Conservation (phyloP, 2,888 invertebrate genomes). For the Hylaea fasciaria region DNA sequence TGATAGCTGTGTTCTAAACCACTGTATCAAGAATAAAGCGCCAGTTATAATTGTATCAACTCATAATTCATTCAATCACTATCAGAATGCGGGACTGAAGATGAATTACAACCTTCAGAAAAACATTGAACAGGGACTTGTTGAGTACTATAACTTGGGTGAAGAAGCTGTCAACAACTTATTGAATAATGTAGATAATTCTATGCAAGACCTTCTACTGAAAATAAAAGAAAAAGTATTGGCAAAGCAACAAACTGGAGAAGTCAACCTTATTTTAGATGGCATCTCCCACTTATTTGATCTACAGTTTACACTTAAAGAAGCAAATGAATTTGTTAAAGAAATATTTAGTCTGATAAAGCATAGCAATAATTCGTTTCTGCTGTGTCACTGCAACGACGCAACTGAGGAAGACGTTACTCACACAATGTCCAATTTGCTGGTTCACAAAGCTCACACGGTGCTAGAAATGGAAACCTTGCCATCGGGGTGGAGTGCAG, state of each 20-base stretch:
- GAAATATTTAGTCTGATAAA: constrained; percentile 70
- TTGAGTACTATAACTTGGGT: constrained; percentile 66
- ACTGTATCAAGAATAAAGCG: constrained; percentile 85
- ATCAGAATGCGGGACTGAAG: constrained; percentile 89
- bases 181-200: constrained; percentile 51
- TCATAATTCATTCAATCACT: constrained; percentile 90
- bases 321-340: constrained; percentile 81
- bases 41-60: constrained; percentile 87
- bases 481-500: constrained; percentile 89
- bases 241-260: constrained; percentile 62
- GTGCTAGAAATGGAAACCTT: constrained; percentile 87
- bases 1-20: constrained; percentile 87
- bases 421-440: constrained; percentile 83
- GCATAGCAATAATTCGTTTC: constrained; percentile 63
- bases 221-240: constrained; percentile 69
- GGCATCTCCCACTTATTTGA: constrained; percentile 90
- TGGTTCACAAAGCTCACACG: constrained; percentile 87
- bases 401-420: constrained; percentile 85
- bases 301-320: constrained; percentile 82
- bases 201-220: constrained; percentile 71
- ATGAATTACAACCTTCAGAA: constrained; percentile 88
- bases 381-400: constrained; percentile 85
- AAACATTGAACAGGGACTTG: constrained; percentile 65
- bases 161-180: constrained; percentile 56
- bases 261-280: constrained; percentile 87